Conservation (phyloP, 2,113 vertebrate genomes). For the Toxotes jaculatrix region DNA sequence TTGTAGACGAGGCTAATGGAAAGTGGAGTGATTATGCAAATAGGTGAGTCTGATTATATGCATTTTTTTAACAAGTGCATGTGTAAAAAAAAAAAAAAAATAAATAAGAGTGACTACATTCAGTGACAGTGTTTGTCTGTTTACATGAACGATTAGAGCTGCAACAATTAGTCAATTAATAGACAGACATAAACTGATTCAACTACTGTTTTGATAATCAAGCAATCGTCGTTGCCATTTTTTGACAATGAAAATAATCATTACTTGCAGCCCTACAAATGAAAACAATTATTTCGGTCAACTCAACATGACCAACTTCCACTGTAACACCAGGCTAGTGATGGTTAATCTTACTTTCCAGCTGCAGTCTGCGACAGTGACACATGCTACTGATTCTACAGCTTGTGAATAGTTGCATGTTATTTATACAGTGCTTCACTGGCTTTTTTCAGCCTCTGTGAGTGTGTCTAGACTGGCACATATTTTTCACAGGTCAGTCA, state of each 20-base stretch:
- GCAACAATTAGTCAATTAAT: not conserved
- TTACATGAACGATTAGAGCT: not conserved
- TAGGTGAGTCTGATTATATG: not conserved
- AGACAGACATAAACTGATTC: not conserved
- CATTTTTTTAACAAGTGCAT: too few relatives aligned
- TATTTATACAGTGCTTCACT: constrained; percentile 23
- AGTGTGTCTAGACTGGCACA: not conserved
- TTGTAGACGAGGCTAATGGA: not conserved
- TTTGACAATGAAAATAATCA: not conserved
- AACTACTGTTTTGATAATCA: not conserved
- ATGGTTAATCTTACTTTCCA: not conserved
- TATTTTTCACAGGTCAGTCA: not conserved
- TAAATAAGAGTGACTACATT: too few relatives aligned
- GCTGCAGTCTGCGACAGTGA: not conserved
- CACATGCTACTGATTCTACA: not conserved
- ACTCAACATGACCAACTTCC: not conserved
- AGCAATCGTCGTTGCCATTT: not conserved
- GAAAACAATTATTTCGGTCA: not conserved
- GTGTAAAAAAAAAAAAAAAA: too few relatives aligned
- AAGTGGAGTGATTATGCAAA: not conserved
- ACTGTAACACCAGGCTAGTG: not conserved
- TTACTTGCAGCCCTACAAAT: not conserved
- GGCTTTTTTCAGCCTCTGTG: not conserved
- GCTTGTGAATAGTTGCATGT: constrained; percentile 15
- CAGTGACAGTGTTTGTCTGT: not conserved